phyloP scores from a whole-genome alignment of 2,888 invertebrate species.

The Drosophila tripunctata region DNA sequence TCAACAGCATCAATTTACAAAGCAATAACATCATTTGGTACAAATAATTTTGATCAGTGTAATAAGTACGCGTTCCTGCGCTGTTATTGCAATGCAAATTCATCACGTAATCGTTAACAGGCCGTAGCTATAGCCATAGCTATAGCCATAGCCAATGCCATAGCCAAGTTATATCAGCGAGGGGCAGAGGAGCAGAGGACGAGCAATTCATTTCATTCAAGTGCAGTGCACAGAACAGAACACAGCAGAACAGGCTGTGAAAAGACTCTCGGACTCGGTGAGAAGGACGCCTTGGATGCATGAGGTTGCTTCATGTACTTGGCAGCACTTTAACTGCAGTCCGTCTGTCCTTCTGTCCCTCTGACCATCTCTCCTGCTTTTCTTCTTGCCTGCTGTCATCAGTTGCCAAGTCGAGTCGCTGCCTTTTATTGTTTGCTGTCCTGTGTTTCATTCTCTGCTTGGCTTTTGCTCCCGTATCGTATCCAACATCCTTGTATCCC shows the following conservation, averaged over 20 bases:
- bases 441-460: slow-evolving; percentile 48
- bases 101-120: slow-evolving; percentile 75
- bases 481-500: slow-evolving; percentile 4
- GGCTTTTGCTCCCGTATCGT: slow-evolving; percentile 37
- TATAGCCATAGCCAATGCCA: background rate
- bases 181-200: slow-evolving; percentile 3
- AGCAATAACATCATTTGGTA: no score
- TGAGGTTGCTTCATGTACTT: slow-evolving; percentile 35
- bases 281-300: slow-evolving; percentile 4
- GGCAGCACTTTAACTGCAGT: slow-evolving; percentile 39
- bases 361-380: background rate
- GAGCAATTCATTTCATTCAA: slow-evolving; percentile 71
- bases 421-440: slow-evolving; percentile 55
- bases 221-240: slow-evolving; percentile 61
- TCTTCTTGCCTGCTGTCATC: slow-evolving; percentile 47
- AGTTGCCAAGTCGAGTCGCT: slow-evolving; percentile 59
- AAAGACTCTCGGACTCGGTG: slow-evolving; percentile 43
- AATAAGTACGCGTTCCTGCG: slow-evolving; percentile 12
- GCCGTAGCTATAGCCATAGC: slow-evolving; percentile 32
- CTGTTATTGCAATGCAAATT: slow-evolving; percentile 72
- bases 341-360: background rate
- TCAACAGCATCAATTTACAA: no score
- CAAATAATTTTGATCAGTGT: background rate
- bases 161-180: slow-evolving; percentile 4
- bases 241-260: slow-evolving; percentile 53